phyloP scores from a whole-genome alignment of 2,797 vertebrate species.

The Huso huso region DNA sequence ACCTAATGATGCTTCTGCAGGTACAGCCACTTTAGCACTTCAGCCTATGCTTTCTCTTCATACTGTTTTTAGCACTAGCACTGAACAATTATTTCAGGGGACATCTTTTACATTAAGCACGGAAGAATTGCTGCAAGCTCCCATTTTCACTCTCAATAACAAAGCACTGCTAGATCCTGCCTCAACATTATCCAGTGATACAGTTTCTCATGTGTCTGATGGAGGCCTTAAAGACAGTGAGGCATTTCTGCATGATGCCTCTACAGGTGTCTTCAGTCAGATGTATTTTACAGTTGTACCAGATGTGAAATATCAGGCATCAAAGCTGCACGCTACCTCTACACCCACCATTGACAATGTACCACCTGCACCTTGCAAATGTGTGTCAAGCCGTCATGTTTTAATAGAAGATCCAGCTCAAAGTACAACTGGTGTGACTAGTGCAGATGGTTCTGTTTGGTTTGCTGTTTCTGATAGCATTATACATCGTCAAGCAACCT shows the following conservation, averaged over 20 bases:
- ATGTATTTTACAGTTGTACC: constrained; percentile 37
- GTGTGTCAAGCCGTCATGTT: background rate
- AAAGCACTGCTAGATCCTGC: constrained; percentile 43
- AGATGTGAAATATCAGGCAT: constrained; percentile 25
- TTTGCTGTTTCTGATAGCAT: constrained; percentile 28
- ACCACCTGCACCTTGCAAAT: background rate
- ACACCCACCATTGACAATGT: background rate
- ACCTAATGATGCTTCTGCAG: constrained; percentile 43
- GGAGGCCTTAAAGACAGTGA: constrained; percentile 39
- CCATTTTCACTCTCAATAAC: constrained; percentile 45
- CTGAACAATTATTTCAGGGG: constrained; percentile 42
- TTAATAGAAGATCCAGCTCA: background rate
- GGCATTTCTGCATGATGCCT: background rate
- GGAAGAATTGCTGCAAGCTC: constrained; percentile 47
- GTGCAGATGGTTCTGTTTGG: background rate
- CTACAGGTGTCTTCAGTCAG: background rate
- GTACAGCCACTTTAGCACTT: constrained; percentile 49
- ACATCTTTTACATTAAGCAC: constrained; percentile 48
- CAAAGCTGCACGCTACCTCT: constrained; percentile 2
- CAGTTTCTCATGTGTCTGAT: constrained; percentile 44
- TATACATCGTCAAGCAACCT: constrained; percentile 42
- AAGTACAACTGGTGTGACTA: background rate
- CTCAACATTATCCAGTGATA: constrained; percentile 40
- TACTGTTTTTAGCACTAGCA: constrained; percentile 49
- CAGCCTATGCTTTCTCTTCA: constrained; percentile 44